A percentile compares a stretch with the other conserved stretches of the same genome.
phyloP scores from a whole-genome alignment of 53 echinoderm and acorn worm species.

The Henricia sp. region DNA sequence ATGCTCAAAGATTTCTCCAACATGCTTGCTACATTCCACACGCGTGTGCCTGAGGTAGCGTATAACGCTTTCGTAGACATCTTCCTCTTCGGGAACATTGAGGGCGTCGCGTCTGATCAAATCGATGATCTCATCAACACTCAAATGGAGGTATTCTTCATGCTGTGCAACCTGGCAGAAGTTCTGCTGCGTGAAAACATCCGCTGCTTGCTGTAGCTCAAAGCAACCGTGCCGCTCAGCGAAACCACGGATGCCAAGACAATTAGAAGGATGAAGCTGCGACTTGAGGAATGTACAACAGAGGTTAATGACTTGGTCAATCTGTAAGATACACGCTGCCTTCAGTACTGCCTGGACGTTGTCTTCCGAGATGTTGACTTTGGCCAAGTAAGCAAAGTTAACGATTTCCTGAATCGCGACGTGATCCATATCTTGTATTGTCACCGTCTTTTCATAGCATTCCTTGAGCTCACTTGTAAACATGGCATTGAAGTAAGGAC shows the following conservation, averaged over 20 bases:
- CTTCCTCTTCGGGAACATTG: conserved; percentile 89
- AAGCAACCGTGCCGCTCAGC: conserved; percentile 90
- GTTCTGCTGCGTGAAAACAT: conserved; percentile 75
- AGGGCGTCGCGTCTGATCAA: conserved; percentile 83
- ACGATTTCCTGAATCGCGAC: conserved; percentile 80
- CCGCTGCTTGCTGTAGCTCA: conserved; percentile 79
- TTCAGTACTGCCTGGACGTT: conserved; percentile 88
- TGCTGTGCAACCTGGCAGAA: conserved; percentile 76
- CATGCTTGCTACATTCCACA: conserved; percentile 29
- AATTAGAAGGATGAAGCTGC: conserved; percentile 92
- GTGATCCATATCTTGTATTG: conserved; percentile 72
- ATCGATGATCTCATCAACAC: conserved; percentile 70
- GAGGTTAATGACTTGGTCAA: conserved; percentile 73
- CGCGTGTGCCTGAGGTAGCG: conserved; percentile 78
- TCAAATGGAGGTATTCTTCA: conserved; percentile 87
- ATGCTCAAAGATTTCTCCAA: conserved; percentile 89
- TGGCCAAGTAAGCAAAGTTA: conserved; percentile 88
- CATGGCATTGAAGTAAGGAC: conserved; percentile 98
- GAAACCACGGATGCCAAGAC: conserved; percentile 88
- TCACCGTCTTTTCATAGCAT: conserved; percentile 74
- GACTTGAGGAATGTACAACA: conserved; percentile 88
- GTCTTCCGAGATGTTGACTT: conserved; percentile 72
- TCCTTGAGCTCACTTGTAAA: conserved; percentile 92
- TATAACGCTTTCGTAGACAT: conserved; percentile 83
- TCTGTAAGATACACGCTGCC: conserved; percentile 86